phyloP scores from a whole-genome alignment of 1,140 invertebrate genomes.

The Gryllus bimaculatus region DNA sequence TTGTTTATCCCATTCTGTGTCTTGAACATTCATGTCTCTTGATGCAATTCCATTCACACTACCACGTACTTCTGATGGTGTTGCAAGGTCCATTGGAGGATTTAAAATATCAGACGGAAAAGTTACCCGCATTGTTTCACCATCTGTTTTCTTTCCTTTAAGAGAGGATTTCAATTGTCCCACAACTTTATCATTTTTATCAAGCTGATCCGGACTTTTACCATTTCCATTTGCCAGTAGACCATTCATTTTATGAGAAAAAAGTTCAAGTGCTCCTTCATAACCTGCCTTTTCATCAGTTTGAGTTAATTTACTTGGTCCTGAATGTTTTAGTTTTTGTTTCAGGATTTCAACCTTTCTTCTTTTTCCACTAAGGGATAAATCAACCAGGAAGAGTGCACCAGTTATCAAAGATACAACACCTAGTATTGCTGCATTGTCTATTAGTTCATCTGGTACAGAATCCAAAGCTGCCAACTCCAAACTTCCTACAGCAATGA shows the following conservation, averaged over 20 bases:
- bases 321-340: background rate
- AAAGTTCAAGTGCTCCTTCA: background rate
- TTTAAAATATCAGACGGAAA: background rate
- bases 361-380: slow-evolving; percentile 33
- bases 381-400: slow-evolving; percentile 54
- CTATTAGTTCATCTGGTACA: slow-evolving; percentile 51
- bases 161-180: background rate
- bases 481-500: slow-evolving; percentile 54
- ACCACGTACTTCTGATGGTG: background rate
- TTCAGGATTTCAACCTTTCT: background rate
- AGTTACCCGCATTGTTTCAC: background rate
- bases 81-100: background rate
- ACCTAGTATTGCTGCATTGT: slow-evolving; percentile 59
- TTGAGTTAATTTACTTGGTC: slow-evolving; percentile 9
- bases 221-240: background rate
- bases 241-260: background rate
- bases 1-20: background rate
- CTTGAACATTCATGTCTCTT: background rate
- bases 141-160: background rate
- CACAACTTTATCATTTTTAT: background rate
- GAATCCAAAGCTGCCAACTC: slow-evolving; percentile 58
- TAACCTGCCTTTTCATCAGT: background rate
- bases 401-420: slow-evolving; percentile 55
- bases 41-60: background rate
- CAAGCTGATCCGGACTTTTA: background rate